These are phyloP conservation scores for Illadopsis cleaveri DNA, from an alignment of 2,113 vertebrate species.

Conservation along the genomic window DNA sequence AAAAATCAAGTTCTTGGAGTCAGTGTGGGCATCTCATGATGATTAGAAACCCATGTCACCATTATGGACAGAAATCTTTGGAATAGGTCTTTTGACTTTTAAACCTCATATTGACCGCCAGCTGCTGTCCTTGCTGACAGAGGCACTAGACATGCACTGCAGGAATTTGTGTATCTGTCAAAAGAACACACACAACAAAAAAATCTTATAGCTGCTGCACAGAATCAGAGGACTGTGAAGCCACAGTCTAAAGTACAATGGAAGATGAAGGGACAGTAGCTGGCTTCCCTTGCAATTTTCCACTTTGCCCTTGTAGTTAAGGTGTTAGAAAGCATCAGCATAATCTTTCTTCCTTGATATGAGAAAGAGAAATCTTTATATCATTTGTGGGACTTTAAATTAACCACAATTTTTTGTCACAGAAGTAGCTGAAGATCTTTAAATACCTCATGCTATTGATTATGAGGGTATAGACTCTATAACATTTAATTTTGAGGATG, in stretches of 20 bases:
- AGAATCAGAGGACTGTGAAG: not conserved
- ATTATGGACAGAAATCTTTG: not conserved
- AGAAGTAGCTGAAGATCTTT: not conserved
- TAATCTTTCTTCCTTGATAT: not conserved
- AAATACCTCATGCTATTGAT: not conserved
- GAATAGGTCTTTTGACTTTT: not conserved
- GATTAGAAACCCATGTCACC: not conserved
- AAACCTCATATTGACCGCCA: not conserved
- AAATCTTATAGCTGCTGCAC: not conserved
- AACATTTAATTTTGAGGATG: not conserved
- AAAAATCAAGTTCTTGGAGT: not conserved
- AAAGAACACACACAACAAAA: not conserved
- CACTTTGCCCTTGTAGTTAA: not conserved
- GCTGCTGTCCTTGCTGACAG: not conserved
- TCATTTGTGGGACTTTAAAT: not conserved
- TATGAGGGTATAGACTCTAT: not conserved
- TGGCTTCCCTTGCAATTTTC: not conserved
- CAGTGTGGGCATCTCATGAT: not conserved
- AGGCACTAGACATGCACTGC: not conserved
- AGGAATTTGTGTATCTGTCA: not conserved
- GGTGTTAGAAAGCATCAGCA: not conserved
- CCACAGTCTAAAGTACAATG: not conserved
- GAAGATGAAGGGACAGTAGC: not conserved
- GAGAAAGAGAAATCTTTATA: not conserved
- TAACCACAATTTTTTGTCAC: not conserved